A percentile compares a stretch with the other conserved stretches of the same genome.
phyloP scores from a whole-genome alignment of 2,113 vertebrate species.

The Oenanthe oenanthe region DNA sequence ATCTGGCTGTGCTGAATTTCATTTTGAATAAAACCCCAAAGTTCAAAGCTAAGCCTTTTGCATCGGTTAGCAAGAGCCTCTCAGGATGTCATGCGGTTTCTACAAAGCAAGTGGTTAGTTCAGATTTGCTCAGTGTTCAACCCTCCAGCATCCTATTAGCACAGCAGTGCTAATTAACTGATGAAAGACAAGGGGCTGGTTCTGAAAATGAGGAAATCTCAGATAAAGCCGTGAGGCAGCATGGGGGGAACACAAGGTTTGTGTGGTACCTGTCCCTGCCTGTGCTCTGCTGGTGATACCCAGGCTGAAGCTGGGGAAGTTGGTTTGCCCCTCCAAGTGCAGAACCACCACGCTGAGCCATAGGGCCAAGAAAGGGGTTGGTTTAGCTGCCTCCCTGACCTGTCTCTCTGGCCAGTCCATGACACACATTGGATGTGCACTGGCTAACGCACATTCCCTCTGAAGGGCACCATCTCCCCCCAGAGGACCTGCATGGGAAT shows the following conservation, averaged over 20 bases:
- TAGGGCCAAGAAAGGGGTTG: background rate
- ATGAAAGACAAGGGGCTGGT: background rate
- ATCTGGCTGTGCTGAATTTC: background rate
- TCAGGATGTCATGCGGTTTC: background rate
- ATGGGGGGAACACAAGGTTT: background rate
- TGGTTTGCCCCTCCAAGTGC: background rate
- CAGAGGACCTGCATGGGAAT: background rate
- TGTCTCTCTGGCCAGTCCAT: background rate
- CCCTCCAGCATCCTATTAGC: background rate
- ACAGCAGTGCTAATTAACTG: background rate
- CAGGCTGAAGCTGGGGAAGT: background rate
- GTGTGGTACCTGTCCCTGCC: background rate
- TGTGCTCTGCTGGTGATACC: background rate
- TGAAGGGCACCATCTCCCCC: fast-evolving
- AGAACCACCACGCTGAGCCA: background rate
- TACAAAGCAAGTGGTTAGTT: background rate
- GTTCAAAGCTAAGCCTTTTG: slow-evolving; percentile 29
- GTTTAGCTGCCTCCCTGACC: background rate
- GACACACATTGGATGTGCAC: fast-evolving
- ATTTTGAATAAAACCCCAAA: background rate
- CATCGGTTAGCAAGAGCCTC: background rate
- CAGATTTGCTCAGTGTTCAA: background rate
- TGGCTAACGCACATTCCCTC: background rate
- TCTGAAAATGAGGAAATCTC: background rate
- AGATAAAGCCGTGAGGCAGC: background rate